Evolutionary conservation across 1,140 invertebrate species (phyloP).

Genomic region (Pygmarrhopalites habei): DNA sequence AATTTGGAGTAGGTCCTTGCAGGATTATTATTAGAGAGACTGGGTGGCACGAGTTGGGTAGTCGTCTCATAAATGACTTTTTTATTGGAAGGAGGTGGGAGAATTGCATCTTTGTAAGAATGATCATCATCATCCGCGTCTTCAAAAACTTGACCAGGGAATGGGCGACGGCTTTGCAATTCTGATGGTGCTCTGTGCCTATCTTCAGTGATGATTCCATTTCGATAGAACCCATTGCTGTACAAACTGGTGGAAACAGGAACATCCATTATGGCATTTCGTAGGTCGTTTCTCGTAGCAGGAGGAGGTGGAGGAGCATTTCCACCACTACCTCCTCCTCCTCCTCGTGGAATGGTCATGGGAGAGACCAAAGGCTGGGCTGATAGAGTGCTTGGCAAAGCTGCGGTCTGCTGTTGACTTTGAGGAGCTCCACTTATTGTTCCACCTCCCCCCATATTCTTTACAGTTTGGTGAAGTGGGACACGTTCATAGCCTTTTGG

Average conservation of each 20-base stretch:
- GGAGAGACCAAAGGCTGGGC: not conserved
- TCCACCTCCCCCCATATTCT: not conserved
- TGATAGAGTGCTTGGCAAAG: not conserved
- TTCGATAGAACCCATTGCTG: conserved; percentile 29
- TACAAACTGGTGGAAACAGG: conserved; percentile 34
- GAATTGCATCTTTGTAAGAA: not conserved
- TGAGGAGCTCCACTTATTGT: too few species aligned
- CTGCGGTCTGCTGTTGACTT: too few species aligned
- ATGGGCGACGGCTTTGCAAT: not conserved
- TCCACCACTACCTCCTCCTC: too few species aligned
- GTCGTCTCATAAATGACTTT: conserved; percentile 9
- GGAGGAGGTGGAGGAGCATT: not conserved
- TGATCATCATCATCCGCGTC: conserved; percentile 17
- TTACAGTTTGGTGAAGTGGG: not conserved
- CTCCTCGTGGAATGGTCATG: not conserved
- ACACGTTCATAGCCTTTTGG: conserved; percentile 2
- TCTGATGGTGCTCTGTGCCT: not conserved
- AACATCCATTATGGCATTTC: conserved; percentile 30
- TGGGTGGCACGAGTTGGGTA: not conserved
- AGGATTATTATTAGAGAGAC: not conserved
- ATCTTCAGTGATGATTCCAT: conserved; percentile 22
- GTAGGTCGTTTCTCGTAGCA: conserved; percentile 14
- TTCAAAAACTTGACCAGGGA: conserved; percentile 28
- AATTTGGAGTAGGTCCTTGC: conserved; percentile 37
- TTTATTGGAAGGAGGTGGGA: not conserved